Evolutionary conservation across 2,797 vertebrate species (phyloP).

Genomic region (Spondyliosoma cantharus): DNA sequence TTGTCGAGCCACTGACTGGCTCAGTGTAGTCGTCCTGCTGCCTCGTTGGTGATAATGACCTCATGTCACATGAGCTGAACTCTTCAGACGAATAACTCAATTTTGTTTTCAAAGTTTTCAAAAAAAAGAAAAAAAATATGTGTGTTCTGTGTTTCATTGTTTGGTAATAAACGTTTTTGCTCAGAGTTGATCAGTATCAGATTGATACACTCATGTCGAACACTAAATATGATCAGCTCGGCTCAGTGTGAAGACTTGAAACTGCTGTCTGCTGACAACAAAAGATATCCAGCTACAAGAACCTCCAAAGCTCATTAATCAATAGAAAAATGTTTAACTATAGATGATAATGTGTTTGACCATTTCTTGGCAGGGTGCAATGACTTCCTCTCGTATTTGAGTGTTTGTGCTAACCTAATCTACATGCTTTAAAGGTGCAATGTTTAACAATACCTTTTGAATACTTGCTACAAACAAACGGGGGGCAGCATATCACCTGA

Average conservation of each 20-base stretch:
- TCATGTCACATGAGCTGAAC: conserved; percentile 53
- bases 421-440: no score
- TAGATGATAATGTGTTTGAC: background rate
- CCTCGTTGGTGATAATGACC: conserved; percentile 44
- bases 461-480: no score
- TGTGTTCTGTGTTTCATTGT: background rate
- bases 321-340: background rate
- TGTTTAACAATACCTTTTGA: no score
- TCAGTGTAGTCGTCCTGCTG: conserved; percentile 74
- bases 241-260: no score
- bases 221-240: background rate
- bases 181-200: background rate
- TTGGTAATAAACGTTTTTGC: background rate
- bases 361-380: background rate
- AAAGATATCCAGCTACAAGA: background rate
- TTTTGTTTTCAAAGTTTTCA: background rate
- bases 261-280: background rate
- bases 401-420: background rate
- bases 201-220: background rate
- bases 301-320: background rate
- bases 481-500: no score
- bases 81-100: conserved; percentile 29
- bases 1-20: conserved; percentile 54
- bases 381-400: background rate
- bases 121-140: background rate